Evolutionary conservation across 2,888 invertebrate genomes (phyloP).

Genomic region (Sipha maydis): DNA sequence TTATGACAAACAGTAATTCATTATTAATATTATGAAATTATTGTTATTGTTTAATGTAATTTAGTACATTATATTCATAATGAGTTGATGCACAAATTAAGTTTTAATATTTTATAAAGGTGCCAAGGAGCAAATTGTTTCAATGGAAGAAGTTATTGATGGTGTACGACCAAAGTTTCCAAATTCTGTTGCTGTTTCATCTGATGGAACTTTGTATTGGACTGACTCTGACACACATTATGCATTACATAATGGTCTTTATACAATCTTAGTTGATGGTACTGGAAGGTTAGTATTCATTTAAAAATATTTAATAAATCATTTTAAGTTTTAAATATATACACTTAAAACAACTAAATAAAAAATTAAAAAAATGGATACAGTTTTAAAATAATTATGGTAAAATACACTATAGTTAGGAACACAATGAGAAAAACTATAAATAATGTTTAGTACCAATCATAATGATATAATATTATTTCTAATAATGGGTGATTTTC

Average conservation of each 20-base stretch:
- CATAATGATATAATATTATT: too few species aligned
- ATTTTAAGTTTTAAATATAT: too few species aligned
- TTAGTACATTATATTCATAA: background rate
- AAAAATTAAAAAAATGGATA: too few species aligned
- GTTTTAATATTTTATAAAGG: conserved; percentile 66
- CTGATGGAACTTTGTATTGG: conserved; percentile 88
- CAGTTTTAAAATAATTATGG: too few species aligned
- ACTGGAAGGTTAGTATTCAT: conserved; percentile 79
- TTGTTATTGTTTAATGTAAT: background rate
- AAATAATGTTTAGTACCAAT: too few species aligned
- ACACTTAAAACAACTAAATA: too few species aligned
- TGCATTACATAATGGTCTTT: conserved; percentile 77
- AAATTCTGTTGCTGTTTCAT: conserved; percentile 80
- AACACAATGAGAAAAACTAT: too few species aligned
- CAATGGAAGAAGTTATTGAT: conserved; percentile 75
- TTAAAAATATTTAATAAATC: background rate
- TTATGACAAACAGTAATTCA: too few species aligned
- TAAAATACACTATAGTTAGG: too few species aligned
- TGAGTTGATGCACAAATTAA: background rate
- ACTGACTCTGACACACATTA: conserved; percentile 85
- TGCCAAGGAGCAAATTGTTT: conserved; percentile 74
- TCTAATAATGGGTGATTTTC: too few species aligned
- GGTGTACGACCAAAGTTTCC: conserved; percentile 76
- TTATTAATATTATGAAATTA: too few species aligned
- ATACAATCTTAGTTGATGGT: conserved; percentile 77